Percentiles rank a stretch among this genome's conserved stretches.
Conservation (phyloP, 92 coral and sea anemone species). For the Virgularia gustaviana region DNA sequence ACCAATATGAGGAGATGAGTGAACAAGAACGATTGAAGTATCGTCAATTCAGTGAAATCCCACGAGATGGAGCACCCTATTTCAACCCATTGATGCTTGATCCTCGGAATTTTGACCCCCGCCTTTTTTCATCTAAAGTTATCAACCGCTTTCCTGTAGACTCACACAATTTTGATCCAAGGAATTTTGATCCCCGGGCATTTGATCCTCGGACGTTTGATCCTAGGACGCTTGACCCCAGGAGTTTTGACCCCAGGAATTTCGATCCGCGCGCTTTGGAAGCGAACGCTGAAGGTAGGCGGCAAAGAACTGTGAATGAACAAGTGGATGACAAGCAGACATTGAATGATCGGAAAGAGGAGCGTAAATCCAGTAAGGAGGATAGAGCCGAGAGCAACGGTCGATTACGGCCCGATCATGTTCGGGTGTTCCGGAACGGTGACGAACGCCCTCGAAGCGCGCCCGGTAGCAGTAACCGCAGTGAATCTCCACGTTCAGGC, state of each 20-base stretch:
- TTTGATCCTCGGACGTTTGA: conserved; percentile 7
- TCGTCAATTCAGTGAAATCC: not conserved
- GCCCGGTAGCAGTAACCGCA: conserved; percentile 4
- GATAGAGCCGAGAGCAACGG: not conserved
- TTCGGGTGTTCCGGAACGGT: conserved; percentile 1
- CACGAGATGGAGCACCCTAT: not conserved
- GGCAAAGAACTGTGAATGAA: not conserved
- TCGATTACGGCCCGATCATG: conserved; percentile 17
- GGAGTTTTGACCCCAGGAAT: conserved; percentile 7
- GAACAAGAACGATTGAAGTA: conserved; percentile 20
- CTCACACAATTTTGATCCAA: not conserved
- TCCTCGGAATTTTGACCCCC: not conserved
- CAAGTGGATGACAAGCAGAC: conserved; percentile 13
- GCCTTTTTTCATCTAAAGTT: too few species aligned
- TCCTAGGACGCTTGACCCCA: conserved; percentile 13
- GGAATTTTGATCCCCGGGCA: not conserved
- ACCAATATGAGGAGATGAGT: conserved; percentile 6
- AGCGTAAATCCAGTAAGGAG: not conserved
- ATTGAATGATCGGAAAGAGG: conserved; percentile 2
- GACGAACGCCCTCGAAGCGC: conserved; percentile 34
- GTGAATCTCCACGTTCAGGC: conserved; percentile 13
- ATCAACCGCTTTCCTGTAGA: not conserved
- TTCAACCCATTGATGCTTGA: not conserved
- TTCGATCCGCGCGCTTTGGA: conserved; percentile 5
- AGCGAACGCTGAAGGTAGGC: not conserved